Evolutionary conservation across 2,797 vertebrate species (phyloP).

Genomic region (Cryptoblepharus egeriae): DNA sequence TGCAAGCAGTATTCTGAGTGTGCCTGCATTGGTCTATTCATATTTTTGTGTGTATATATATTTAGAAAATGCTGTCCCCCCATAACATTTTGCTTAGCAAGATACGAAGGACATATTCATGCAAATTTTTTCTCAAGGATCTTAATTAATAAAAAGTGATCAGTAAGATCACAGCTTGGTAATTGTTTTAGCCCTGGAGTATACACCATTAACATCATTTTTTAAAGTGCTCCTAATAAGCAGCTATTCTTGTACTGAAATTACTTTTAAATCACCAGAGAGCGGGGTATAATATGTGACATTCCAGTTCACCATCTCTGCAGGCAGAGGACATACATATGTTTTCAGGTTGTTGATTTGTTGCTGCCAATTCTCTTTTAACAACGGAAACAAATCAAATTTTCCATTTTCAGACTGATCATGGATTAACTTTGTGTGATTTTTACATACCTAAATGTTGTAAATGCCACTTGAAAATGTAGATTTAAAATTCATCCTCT

Average conservation of each 20-base stretch:
- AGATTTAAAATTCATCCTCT: conserved; percentile 49
- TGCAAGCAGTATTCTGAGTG: conserved; percentile 14
- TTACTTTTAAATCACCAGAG: conserved; percentile 63
- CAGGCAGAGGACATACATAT: conserved; percentile 55
- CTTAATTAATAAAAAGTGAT: conserved; percentile 64
- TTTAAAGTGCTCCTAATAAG: conserved; percentile 63
- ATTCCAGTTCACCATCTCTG: conserved; percentile 57
- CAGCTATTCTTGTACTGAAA: conserved; percentile 61
- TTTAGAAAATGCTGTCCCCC: conserved; percentile 12
- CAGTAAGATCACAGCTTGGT: conserved; percentile 53
- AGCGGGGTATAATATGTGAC: conserved; percentile 53
- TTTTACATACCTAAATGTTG: conserved; percentile 48
- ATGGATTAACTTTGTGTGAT: conserved; percentile 20
- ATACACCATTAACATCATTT: conserved; percentile 62
- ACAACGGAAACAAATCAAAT: conserved; percentile 58
- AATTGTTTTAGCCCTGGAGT: conserved; percentile 57
- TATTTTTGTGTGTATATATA: background rate
- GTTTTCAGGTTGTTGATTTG: conserved; percentile 66
- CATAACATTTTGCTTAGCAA: conserved; percentile 46
- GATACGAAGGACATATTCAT: conserved; percentile 40
- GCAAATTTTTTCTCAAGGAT: conserved; percentile 41
- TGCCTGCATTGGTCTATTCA: background rate
- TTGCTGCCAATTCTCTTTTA: conserved; percentile 63
- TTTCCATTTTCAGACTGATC: conserved; percentile 52
- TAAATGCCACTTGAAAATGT: conserved; percentile 42